Evolutionary conservation across 2,113 vertebrate genomes (phyloP).

Genomic region (Anser cygnoides): DNA sequence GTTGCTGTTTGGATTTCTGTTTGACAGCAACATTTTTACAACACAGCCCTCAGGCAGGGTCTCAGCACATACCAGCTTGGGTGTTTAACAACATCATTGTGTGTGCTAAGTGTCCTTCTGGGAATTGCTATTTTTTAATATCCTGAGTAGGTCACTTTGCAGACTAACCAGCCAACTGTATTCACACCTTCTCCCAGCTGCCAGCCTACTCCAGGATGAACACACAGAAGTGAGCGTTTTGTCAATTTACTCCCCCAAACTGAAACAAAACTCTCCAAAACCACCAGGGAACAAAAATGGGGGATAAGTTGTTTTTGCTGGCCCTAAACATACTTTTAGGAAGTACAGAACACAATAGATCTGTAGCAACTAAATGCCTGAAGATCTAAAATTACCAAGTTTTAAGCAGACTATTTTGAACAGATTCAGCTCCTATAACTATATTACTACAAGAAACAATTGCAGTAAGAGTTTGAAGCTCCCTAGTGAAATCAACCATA

Average conservation of each 20-base stretch:
- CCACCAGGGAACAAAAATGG: not conserved
- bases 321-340: not conserved
- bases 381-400: not conserved
- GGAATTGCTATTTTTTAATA: slow-evolving; percentile 24
- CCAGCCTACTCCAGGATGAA: not conserved
- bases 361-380: not conserved
- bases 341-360: not conserved
- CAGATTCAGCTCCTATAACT: not conserved
- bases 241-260: not conserved
- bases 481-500: not conserved
- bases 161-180: slow-evolving; percentile 16
- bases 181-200: not conserved
- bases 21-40: slow-evolving; percentile 56
- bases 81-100: not conserved
- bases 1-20: slow-evolving; percentile 48
- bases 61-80: not conserved
- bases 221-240: not conserved
- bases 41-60: slow-evolving; percentile 42
- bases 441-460: not conserved
- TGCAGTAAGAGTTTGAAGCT: not conserved
- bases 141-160: slow-evolving; percentile 15
- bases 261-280: not conserved
- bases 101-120: not conserved
- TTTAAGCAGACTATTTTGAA: not conserved
- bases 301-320: not conserved